Conservation (phyloP, 2,888 invertebrate species). For the Tipula confusa region DNA sequence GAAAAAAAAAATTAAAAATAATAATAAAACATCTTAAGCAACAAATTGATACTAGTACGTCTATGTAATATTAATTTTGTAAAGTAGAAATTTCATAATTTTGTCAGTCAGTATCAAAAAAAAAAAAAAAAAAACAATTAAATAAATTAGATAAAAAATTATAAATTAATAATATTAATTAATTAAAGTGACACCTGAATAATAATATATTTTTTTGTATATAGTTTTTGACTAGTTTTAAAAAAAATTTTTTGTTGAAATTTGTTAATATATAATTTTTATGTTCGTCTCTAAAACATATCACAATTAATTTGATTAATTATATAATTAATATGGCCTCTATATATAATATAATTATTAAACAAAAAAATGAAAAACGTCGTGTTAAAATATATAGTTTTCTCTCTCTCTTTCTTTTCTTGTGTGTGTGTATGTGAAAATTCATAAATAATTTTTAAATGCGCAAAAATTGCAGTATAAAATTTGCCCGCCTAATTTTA, state of each 20-base stretch:
- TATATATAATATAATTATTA: neutral
- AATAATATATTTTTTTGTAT: neutral
- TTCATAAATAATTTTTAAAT: neutral
- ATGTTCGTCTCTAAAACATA: constrained; percentile 25
- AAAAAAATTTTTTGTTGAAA: neutral
- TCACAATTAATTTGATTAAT: constrained; percentile 20
- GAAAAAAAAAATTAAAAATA: neutral
- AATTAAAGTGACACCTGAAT: neutral
- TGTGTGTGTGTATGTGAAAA: neutral
- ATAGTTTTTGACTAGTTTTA: neutral
- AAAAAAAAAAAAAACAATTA: neutral
- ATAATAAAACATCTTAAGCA: neutral
- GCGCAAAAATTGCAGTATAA: neutral
- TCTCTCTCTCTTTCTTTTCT: neutral
- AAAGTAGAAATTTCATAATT: neutral
- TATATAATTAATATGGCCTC: constrained; percentile 6
- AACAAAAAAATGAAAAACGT: neutral
- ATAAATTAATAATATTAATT: neutral
- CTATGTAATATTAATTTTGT: neutral
- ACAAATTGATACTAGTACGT: constrained; percentile 3
- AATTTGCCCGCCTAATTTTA: constrained; percentile 39
- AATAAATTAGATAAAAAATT: constrained; percentile 4
- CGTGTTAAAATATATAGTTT: neutral
- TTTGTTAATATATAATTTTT: neutral
- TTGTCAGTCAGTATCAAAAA: neutral